Conservation (phyloP, 2,888 invertebrate genomes). For the Ophioninae sp. region DNA sequence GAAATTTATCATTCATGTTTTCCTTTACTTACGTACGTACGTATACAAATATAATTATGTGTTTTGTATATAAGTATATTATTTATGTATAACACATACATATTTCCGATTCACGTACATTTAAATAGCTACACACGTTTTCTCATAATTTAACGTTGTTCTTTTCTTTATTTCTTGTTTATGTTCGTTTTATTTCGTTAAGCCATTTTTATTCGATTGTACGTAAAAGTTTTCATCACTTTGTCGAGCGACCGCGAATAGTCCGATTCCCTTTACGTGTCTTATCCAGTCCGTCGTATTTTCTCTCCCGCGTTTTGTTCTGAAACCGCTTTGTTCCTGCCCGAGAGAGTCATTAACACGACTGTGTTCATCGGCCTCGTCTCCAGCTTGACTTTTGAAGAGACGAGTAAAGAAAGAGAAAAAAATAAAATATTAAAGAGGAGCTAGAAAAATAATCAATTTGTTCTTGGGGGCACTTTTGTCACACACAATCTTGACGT, state of each 20-base stretch:
- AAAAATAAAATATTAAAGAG: neutral
- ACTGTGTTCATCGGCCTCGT: conserved; percentile 2
- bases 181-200: neutral
- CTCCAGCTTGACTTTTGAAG: conserved; percentile 4
- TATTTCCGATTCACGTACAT: conserved; percentile 8
- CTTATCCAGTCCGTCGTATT: neutral
- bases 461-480: conserved; percentile 4
- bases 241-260: neutral
- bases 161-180: conserved; percentile 4
- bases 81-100: neutral
- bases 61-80: conserved; percentile 1
- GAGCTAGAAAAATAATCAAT: conserved; percentile 6
- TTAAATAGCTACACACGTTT: conserved; percentile 28
- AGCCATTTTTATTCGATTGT: neutral
- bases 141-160: neutral
- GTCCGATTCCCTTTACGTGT: conserved; percentile 5
- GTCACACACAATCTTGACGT: neutral
- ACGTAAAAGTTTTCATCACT: neutral
- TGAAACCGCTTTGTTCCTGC: neutral
- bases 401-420: neutral
- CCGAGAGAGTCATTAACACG: conserved; percentile 14
- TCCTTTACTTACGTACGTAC: neutral
- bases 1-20: conserved; percentile 34
- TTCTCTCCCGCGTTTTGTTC: neutral
- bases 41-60: conserved; percentile 25